Percentiles rank a stretch among this genome's conserved stretches.
These are phyloP conservation scores for Campoletis sonorensis DNA, from an alignment of 1,140 invertebrate species.

Conservation along the genomic window DNA sequence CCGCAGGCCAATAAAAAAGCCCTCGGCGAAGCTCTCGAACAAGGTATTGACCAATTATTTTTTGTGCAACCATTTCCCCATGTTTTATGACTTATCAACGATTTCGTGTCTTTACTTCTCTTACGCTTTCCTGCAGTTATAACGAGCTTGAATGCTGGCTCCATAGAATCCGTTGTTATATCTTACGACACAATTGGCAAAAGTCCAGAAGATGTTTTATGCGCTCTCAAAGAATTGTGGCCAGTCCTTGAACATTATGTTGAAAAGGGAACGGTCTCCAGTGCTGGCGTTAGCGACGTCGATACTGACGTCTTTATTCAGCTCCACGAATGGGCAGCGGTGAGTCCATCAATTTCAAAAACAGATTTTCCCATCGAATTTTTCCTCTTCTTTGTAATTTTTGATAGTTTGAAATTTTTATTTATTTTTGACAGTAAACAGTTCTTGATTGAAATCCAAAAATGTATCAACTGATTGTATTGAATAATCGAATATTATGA, in stretches of 20 bases:
- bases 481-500: too few relatives aligned
- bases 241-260: constrained; percentile 83
- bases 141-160: constrained; percentile 79
- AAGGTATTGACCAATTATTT: constrained; percentile 66
- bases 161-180: constrained; percentile 86
- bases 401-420: too few relatives aligned
- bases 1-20: constrained; percentile 70
- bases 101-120: background rate
- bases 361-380: background rate
- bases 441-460: too few relatives aligned
- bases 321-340: constrained; percentile 86
- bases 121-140: constrained; percentile 80
- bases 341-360: constrained; percentile 63
- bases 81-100: background rate
- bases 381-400: background rate
- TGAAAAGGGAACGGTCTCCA: constrained; percentile 80
- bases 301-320: constrained; percentile 86
- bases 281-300: constrained; percentile 93
- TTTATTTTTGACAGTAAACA: too few relatives aligned
- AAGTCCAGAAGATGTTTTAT: constrained; percentile 76
- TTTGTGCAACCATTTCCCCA: constrained; percentile 36
- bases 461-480: too few relatives aligned
- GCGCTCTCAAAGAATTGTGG: constrained; percentile 85
- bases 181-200: constrained; percentile 79
- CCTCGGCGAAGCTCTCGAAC: constrained; percentile 75